phyloP scores from a whole-genome alignment of 2,888 invertebrate species.

The Rhamphomyia laevipes region DNA sequence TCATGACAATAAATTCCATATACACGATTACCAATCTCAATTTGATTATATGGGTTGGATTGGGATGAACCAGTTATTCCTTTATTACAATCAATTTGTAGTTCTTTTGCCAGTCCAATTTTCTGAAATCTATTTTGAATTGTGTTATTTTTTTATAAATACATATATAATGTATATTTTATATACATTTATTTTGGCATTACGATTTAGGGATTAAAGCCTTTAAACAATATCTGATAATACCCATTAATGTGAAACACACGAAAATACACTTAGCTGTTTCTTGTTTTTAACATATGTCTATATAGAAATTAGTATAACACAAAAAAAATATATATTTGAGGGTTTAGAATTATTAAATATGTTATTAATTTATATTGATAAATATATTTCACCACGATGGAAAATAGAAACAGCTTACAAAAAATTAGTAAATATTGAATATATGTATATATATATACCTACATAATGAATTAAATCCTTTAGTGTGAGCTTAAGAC shows the following conservation, averaged over 20 bases:
- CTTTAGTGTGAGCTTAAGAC: no score
- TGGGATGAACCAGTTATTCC: slow-evolving; percentile 35
- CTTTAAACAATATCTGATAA: slow-evolving; percentile 7
- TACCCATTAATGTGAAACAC: slow-evolving; percentile 17
- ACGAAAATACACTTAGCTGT: slow-evolving; percentile 16
- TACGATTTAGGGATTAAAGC: neutral
- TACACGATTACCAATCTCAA: slow-evolving; percentile 14
- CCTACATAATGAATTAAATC: no score
- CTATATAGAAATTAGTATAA: neutral
- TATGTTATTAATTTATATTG: neutral
- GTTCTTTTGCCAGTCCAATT: slow-evolving; percentile 24
- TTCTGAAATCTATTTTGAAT: no score
- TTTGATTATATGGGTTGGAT: slow-evolving; percentile 35
- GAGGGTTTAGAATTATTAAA: neutral
- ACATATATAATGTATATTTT: no score
- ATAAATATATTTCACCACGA: neutral
- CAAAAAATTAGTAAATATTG: no score
- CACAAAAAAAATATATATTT: neutral
- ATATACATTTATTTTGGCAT: neutral
- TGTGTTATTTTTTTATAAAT: no score
- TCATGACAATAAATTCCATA: slow-evolving; percentile 15
- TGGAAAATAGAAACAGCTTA: no score
- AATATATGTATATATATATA: no score
- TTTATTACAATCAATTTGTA: slow-evolving; percentile 39
- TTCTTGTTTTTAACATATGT: slow-evolving; percentile 6